Percentiles rank a stretch among this genome's conserved stretches.
Evolutionary conservation across 2,888 invertebrate genomes (phyloP).

Genomic region (Latheticus oryzae): DNA sequence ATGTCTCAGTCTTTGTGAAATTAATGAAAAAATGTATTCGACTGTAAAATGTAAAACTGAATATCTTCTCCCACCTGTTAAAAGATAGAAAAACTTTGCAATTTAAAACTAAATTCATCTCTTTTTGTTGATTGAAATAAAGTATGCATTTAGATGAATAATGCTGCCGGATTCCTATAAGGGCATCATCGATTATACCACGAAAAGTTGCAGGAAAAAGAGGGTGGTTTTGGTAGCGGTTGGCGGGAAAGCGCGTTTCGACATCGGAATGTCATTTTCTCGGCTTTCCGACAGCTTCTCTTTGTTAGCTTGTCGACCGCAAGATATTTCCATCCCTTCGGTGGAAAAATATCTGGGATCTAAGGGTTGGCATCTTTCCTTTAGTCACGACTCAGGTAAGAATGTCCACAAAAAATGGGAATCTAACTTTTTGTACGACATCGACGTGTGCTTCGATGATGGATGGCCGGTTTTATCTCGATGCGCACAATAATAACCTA

Average conservation of each 20-base stretch:
- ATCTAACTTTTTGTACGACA: constrained; percentile 19
- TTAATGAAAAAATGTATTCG: no score
- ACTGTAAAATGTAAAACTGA: no score
- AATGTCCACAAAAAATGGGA: constrained; percentile 34
- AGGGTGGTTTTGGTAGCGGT: constrained; percentile 8
- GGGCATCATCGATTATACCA: constrained; percentile 36
- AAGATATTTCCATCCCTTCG: constrained; percentile 57
- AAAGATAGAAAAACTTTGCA: constrained; percentile 5
- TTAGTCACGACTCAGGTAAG: constrained; percentile 33
- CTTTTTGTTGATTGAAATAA: constrained; percentile 36
- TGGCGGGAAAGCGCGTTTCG: constrained; percentile 52
- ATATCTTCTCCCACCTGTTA: neutral
- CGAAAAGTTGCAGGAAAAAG: constrained; percentile 5
- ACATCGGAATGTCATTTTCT: constrained; percentile 61
- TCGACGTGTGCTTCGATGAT: constrained; percentile 30
- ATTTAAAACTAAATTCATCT: constrained; percentile 20
- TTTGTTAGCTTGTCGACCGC: constrained; percentile 61
- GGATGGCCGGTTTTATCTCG: constrained; percentile 36
- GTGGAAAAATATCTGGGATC: constrained; percentile 47
- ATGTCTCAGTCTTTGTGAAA: no score
- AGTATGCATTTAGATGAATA: constrained; percentile 39
- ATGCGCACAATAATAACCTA: constrained; percentile 32
- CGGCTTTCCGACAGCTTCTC: constrained; percentile 56
- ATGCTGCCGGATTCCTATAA: constrained; percentile 36
- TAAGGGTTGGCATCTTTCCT: constrained; percentile 19